phyloP scores from a whole-genome alignment of 2,113 vertebrate genomes.

The Aegithalos caudatus region DNA sequence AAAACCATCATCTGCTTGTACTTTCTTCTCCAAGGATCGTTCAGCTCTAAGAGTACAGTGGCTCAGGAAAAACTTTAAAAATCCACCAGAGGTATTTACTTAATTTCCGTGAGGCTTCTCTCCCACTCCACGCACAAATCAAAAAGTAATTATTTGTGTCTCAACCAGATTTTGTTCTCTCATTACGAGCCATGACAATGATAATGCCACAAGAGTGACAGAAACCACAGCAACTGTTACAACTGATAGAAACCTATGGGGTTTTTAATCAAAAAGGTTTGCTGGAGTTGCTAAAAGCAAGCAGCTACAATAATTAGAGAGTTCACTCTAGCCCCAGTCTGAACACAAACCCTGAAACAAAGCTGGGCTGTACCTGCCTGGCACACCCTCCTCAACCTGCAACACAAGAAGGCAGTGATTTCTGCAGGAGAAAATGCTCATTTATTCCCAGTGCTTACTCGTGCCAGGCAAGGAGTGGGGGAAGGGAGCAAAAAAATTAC shows the following conservation, averaged over 20 bases:
- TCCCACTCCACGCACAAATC: neutral
- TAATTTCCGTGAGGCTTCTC: constrained; percentile 16
- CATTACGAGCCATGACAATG: neutral
- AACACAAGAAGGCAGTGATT: neutral
- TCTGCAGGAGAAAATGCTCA: neutral
- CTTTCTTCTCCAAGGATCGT: neutral
- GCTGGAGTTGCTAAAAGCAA: neutral
- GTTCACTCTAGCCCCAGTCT: neutral
- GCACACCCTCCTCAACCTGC: neutral
- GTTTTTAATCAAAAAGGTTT: neutral
- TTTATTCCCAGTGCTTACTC: neutral
- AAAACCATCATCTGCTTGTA: neutral
- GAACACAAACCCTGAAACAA: neutral
- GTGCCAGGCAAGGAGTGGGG: neutral
- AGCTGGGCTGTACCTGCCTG: neutral
- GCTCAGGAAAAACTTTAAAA: neutral
- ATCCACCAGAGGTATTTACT: neutral
- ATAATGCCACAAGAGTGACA: neutral
- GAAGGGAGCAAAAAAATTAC: constrained; percentile 1
- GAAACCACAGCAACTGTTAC: neutral
- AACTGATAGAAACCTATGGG: neutral
- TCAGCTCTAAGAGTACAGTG: neutral
- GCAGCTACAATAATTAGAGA: neutral
- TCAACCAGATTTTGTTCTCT: neutral
- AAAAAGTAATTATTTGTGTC: constrained; percentile 19